Base-by-base conservation (phyloP, 1,140 invertebrate species). In the Prorops nasuta region DNA sequence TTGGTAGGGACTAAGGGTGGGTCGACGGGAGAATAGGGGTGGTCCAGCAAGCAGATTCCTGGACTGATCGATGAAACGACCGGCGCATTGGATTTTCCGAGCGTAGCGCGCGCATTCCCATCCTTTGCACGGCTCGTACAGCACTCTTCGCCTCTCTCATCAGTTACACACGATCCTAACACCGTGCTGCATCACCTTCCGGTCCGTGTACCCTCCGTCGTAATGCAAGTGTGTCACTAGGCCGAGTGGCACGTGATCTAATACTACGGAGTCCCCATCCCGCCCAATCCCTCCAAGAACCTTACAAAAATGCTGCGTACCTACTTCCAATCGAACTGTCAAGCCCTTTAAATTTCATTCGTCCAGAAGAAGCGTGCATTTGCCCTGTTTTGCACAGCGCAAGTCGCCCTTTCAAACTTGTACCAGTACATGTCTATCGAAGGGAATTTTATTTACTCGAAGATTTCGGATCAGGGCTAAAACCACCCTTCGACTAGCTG, bases 21-120 rank as follows among this genome's bases (percentile, higher is more conserved):
- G 20, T n/a, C 50, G 52, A 38, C 46, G 54, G 51, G 55, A 56
- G 50, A 47, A 47, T 54, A 49, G 58, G 66, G 64, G 55, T 74
- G 74, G 74, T 76, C 74, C 72, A 75, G 70, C 67, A 44, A 62
- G 66, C 71, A 76, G 74, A 71, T 72, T 75, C 69, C 66, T 63
- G 62, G 63, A 38, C 69, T 74, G 72, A 76, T 75, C 74, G 72
- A 76, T 76, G 69, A 56, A 60, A 74, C 74, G 71, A 67, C 59
- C 74, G 71, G 72, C 71, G 74, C 72, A 69, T 63, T 74, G 62
- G 69, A 74, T 69, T 69, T 66, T 57, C 61, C 56, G 56, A 63
- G 63, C 61, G 64, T 56, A 64, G 62, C 67, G 67, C 65, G 67
- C 68, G 65, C 68, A 67, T 56, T 66, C 54, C 43, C 48, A 44